Base-by-base conservation (phyloP, 2,797 vertebrate genomes). In the Platyrinchus mystaceus region DNA sequence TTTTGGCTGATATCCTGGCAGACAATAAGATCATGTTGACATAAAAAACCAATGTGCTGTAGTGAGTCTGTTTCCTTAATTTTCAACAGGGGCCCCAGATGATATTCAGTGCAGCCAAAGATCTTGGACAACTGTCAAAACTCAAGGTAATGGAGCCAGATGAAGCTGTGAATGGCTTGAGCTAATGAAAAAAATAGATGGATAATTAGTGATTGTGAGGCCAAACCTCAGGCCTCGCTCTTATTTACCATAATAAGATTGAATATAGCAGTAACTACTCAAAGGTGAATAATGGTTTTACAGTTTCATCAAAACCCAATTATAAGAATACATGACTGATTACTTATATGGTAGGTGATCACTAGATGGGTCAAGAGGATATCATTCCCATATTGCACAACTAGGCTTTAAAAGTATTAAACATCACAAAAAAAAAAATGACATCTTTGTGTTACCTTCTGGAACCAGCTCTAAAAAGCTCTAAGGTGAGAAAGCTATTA, bases 81-180 rank as follows among this genome's bases (percentile, higher is more conserved):
- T 91, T 94, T 86, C 87, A 78, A 85, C 98, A 99, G 98, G 99
- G 99, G 82, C 98, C 99, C 82, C 99, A 99, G 98, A 99, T 99
- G 98, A 99, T 99, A 96, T 99, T 99, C 97, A 99, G 98, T 50
- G 99, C 99, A 93, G 99, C 99, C 96, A 99, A 99, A 98, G 99
- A 99, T 96, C 98, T 99, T 91, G 99, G 99, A 96, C 99, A 99
- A 67, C 97, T 99, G 95, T 99, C 99, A 93, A 99, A 99, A 98
- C 98, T 99, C 94, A 99, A 99, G 99, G 99, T 99, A 98, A 98
- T 63, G 77, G 68, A 81, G 73, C 79, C 87, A 93, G 79, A 90
- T 34, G 39, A 70, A 86, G 32, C 68, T 67, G 24, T 67, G 71
- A 82, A 47, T 39, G 47, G 59, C 44, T 64, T 79, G 17, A 0